Conservation (phyloP, 2,888 invertebrate species). For the Microplitis deprimator region DNA sequence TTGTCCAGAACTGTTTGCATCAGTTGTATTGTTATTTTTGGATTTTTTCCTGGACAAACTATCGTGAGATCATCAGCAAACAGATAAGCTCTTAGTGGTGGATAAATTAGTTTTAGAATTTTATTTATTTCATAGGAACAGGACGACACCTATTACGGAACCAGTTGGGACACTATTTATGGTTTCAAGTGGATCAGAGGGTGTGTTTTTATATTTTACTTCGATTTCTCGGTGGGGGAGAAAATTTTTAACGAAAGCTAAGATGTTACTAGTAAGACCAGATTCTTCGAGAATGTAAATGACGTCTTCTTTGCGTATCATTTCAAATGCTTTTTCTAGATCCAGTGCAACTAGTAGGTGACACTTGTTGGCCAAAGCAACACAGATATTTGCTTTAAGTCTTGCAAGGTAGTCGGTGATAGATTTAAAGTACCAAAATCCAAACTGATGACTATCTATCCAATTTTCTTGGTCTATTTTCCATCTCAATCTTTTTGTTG, state of each 20-base stretch:
- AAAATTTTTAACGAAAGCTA: not conserved
- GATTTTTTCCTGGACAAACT: not conserved
- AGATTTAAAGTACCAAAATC: not conserved
- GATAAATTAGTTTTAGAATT: not conserved
- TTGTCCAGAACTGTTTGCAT: not conserved
- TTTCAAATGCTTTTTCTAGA: not conserved
- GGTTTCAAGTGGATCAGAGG: not conserved
- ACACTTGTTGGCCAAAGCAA: not conserved
- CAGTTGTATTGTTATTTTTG: not conserved
- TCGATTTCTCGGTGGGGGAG: not conserved
- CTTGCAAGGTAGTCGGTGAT: not conserved
- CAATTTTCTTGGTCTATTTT: conserved; percentile 5
- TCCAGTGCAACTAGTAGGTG: not conserved
- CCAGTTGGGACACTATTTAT: no score
- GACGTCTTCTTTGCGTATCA: not conserved
- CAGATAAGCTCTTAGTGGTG: not conserved
- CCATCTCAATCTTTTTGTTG: conserved; percentile 23
- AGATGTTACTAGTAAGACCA: not conserved
- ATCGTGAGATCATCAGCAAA: not conserved
- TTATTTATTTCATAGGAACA: not conserved
- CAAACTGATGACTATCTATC: not conserved
- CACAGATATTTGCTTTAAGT: not conserved
- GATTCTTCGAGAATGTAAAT: not conserved
- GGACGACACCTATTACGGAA: not conserved
- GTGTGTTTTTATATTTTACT: not conserved